These are phyloP conservation scores for Dolichotis patagonum DNA, from an alignment of 2,113 vertebrate genomes.

Conservation along the genomic window DNA sequence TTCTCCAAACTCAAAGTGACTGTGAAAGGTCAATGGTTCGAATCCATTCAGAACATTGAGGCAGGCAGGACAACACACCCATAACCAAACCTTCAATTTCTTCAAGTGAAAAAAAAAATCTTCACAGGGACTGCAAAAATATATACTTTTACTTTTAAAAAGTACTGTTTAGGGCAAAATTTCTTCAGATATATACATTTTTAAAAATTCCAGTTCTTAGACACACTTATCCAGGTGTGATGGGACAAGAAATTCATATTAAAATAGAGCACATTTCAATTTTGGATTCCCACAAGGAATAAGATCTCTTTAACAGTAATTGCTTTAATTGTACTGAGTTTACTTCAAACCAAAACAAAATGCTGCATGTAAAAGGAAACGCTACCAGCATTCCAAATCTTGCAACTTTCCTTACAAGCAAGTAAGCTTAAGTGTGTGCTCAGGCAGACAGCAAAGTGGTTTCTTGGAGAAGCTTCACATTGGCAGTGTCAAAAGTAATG, in stretches of 20 bases:
- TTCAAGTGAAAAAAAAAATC: constrained; percentile 20
- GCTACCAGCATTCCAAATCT: neutral
- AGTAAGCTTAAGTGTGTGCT: neutral
- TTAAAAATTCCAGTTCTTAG: neutral
- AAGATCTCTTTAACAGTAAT: neutral
- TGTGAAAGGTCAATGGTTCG: neutral
- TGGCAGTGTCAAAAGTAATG: neutral
- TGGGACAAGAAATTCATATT: neutral
- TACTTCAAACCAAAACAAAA: neutral
- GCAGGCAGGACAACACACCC: neutral
- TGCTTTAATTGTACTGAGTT: neutral
- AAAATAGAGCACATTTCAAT: neutral
- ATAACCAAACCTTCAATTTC: neutral
- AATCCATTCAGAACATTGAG: too few relatives aligned
- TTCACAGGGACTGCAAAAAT: constrained; percentile 38
- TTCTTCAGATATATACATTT: neutral
- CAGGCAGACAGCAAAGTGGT: neutral
- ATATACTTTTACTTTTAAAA: constrained; percentile 35
- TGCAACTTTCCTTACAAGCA: neutral
- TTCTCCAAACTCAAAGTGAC: neutral
- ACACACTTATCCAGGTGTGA: neutral
- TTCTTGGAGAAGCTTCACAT: neutral
- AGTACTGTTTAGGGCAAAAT: neutral
- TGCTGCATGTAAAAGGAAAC: neutral
- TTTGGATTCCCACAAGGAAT: neutral